Evolutionary conservation across 2,113 vertebrate species (phyloP), one percentile per base, ranked within the genome.

Genomic region (Gallinago undulata): DNA sequence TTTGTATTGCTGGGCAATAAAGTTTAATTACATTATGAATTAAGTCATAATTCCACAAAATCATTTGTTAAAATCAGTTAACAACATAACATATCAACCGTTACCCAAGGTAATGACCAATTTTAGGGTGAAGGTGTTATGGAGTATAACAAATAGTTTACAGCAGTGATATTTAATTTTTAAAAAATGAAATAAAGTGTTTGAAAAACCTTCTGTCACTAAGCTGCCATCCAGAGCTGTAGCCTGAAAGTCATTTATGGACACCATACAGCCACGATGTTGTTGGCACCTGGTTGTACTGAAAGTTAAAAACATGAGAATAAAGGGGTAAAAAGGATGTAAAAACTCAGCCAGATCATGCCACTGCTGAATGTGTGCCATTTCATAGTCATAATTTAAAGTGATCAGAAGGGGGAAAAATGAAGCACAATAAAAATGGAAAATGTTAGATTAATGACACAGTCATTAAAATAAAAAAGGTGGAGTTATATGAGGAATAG

Each of bases 361-460:
- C 79, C 3, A 57, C 72, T 79, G 74, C 87, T 67, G 92, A 96
- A 76, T 73, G 80, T 3, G 0, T 73, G 80, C 86, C 68, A 89
- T 89, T 96, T 89, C 86, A 62, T 7, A 94, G 83, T 33, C 2
- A 19, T 91, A 88, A 97, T 94, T 97, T 96, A 95, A 96, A 95
- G 59, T 56, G 62, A 93, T 91, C 89, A 95, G 88, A 96, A 95
- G 75, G 62, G 93, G 86, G 83, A 17, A 80, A 92, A 97, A 97
- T 86, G 94, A 95, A 97, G 80, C 70, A 92, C 47, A 97, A 97
- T 97, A 96, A 97, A 97, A 97, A 89, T 84, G 85, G 96, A 92
- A 93, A 96, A 93, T 41, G 97, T 80, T 76, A 95, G 94, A 94
- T 93, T 91, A 97, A 97, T 84, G 90, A 93, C 78, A 91, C 21